These are phyloP conservation scores for Camponotus floridanus DNA, from an alignment of 1,140 invertebrate species.

Conservation along the genomic window DNA sequence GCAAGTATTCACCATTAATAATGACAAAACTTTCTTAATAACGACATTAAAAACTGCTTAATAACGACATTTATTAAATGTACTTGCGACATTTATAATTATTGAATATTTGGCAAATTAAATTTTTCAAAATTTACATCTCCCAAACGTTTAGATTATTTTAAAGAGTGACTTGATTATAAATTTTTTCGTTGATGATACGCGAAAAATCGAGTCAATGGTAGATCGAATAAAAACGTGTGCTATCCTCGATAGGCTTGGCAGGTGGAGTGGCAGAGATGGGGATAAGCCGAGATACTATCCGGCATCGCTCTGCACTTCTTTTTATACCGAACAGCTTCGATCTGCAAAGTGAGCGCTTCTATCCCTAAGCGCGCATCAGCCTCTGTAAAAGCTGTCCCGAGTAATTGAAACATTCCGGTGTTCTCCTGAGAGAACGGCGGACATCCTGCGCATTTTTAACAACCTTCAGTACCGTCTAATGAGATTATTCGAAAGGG, in stretches of 20 bases:
- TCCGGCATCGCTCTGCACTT: constrained; percentile 46
- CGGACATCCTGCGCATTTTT: constrained; percentile 75
- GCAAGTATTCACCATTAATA: too few species aligned
- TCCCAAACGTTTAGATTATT: background rate
- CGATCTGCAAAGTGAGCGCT: constrained; percentile 33
- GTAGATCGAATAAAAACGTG: constrained; percentile 41
- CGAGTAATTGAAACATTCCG: constrained; percentile 74
- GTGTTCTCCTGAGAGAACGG: background rate
- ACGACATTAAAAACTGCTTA: background rate
- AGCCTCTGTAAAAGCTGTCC: constrained; percentile 20
- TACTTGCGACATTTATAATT: constrained; percentile 1
- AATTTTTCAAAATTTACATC: background rate
- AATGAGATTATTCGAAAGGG: constrained; percentile 83
- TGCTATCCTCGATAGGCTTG: constrained; percentile 38
- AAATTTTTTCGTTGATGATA: constrained; percentile 24
- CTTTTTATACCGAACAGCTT: constrained; percentile 39
- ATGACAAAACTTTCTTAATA: background rate
- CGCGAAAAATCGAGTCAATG: constrained; percentile 48
- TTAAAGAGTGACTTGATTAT: background rate
- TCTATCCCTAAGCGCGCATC: background rate
- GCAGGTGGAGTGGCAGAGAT: constrained; percentile 38
- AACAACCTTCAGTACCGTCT: constrained; percentile 83
- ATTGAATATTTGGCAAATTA: background rate
- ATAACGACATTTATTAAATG: constrained; percentile 23
- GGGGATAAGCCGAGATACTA: constrained; percentile 44